Conservation (phyloP, 2,113 vertebrate genomes). For the Promerops cafer region DNA sequence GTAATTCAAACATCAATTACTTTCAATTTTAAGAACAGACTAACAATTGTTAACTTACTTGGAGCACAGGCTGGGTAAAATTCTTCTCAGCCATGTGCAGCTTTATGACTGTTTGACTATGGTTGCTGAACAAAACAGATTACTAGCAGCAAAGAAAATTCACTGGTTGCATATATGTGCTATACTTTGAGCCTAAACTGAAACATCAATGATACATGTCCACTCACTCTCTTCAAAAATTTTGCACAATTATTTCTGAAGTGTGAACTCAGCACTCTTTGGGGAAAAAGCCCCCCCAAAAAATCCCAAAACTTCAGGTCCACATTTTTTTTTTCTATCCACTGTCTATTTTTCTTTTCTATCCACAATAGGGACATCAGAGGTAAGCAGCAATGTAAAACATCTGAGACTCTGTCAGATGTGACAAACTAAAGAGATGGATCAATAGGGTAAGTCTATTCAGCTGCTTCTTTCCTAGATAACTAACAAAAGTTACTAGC, state of each 20-base stretch:
- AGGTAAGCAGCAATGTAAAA: background rate
- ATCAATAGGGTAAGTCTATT: background rate
- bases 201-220: background rate
- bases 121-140: background rate
- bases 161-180: background rate
- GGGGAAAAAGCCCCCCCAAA: accelerated
- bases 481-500: background rate
- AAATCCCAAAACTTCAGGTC: background rate
- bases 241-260: background rate
- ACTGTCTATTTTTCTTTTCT: background rate
- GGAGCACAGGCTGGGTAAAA: background rate
- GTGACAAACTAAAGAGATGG: background rate
- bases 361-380: background rate
- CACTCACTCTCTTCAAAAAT: background rate
- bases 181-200: background rate
- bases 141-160: background rate
- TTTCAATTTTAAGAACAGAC: background rate
- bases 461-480: background rate
- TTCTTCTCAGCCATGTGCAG: background rate
- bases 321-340: background rate
- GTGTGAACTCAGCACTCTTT: background rate
- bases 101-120: background rate
- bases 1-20: background rate
- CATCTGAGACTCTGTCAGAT: background rate
- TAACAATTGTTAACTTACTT: background rate